Percentiles rank a stretch among this genome's conserved stretches.
Evolutionary conservation across 2,113 vertebrate genomes (phyloP).

Genomic region (Podocnemis expansa): DNA sequence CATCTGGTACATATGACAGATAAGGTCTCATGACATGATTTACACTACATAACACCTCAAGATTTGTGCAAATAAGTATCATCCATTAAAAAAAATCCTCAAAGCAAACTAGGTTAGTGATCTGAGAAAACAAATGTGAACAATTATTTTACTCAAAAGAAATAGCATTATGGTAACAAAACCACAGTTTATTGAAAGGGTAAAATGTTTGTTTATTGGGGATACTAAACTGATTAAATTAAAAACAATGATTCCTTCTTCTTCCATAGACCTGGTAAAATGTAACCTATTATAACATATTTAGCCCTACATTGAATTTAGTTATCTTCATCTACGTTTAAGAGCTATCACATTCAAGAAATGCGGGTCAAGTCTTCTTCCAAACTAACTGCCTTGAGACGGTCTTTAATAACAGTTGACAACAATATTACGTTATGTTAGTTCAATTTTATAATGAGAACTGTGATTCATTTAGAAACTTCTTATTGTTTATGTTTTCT

Average conservation of each 20-base stretch:
- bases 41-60: fast-evolving
- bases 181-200: not conserved
- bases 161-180: not conserved
- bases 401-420: not conserved
- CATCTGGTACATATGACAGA: not conserved
- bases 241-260: not conserved
- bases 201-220: not conserved
- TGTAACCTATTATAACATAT: not conserved
- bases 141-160: not conserved
- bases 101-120: not conserved
- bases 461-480: not conserved
- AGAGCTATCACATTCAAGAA: not conserved
- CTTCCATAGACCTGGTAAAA: not conserved
- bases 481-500: not conserved
- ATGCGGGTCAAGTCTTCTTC: fast-evolving
- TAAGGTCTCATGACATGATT: not conserved
- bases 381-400: not conserved
- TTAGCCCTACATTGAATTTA: not conserved
- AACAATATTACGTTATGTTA: not conserved
- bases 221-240: not conserved
- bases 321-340: not conserved
- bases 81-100: not conserved
- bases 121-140: not conserved
- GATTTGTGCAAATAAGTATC: not conserved
- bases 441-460: not conserved